phyloP scores from a whole-genome alignment of 2,113 vertebrate species.

The Condylura cristata region DNA sequence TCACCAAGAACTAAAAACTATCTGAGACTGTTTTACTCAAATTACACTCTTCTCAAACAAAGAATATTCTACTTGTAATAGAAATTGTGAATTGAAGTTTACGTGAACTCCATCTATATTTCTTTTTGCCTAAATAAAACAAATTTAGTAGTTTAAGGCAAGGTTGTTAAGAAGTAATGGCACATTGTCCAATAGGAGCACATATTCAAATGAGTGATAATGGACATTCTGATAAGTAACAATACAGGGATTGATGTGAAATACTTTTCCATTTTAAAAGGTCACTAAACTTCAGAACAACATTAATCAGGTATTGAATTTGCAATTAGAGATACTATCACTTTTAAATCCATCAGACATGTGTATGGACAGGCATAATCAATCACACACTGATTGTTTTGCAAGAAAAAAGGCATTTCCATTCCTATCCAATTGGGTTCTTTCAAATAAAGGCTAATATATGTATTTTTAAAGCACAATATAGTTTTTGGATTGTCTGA shows the following conservation, averaged over 20 bases:
- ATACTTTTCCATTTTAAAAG: slow-evolving; percentile 36
- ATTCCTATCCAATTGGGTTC: background rate
- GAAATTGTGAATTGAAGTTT: background rate
- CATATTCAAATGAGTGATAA: slow-evolving; percentile 12
- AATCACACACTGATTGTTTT: slow-evolving; percentile 21
- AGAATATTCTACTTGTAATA: background rate
- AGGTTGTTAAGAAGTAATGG: background rate
- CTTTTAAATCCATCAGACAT: slow-evolving; percentile 42
- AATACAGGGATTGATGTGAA: slow-evolving; percentile 10
- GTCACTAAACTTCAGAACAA: slow-evolving; percentile 51
- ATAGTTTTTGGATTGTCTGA: background rate
- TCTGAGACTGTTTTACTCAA: background rate
- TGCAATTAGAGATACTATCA: slow-evolving; percentile 44
- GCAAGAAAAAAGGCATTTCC: background rate
- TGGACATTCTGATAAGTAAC: slow-evolving; percentile 3
- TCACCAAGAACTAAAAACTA: background rate
- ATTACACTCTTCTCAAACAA: background rate
- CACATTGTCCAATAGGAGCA: background rate
- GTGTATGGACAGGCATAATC: slow-evolving; percentile 6
- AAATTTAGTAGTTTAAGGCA: background rate
- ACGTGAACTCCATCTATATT: background rate
- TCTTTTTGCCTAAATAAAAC: background rate
- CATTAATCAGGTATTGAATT: slow-evolving; percentile 59
- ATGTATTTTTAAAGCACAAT: background rate
- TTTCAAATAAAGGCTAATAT: background rate